Base-by-base conservation (phyloP, 2,888 invertebrate genomes). In the Scaptomyza parva region DNA sequence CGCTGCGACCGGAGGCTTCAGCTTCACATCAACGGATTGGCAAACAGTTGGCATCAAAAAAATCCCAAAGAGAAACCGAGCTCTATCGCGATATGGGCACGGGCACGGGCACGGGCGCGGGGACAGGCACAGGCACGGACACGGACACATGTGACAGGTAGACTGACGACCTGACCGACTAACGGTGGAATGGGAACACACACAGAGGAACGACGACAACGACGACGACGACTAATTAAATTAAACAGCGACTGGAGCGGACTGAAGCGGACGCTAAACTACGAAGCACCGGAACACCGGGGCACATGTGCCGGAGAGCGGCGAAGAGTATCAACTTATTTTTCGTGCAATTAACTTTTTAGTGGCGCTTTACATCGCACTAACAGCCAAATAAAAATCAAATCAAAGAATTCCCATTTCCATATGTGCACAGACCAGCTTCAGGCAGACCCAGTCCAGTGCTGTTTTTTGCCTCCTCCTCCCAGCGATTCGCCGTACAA, bases 331-430 rank as follows among this genome's bases (percentile, higher is more conserved):
- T 85, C 80, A 87, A 87, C 87, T 83, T 85, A 80, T 81, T 85
- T 87, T 85, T 83, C 85, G 81, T 76, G 81, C 83, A 85, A 87
- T 87, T 87, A 85, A 87, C 87, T 85, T 85, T 85, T 87, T 82
- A 79, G 86, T 80, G 76, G 54, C 72, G 47, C 58, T 57, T 43
- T 55, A 54, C 60, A 59, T 60, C 63, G 74, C 64, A 64, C 77
- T 75, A 85, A 79, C 74, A 78, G 63, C 67, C 66, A 72, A 62
- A 70, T 55, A 76, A 79, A 86, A 86, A 80, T 76, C 86, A 86
- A 86, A 84, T 84, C 86, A 84, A 84, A 86, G 84, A 84, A 86
- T 80, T 86, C 70, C 69, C 86, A 78, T 82, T 83, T 80, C 80
- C 68, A 72, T 55, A 20, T 52, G 53, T 37, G 26, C 30, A 18